Evolutionary conservation across 1,140 invertebrate genomes (phyloP), one percentile per base, ranked within the genome.

Genomic region (Thaumatotibia leucotreta): DNA sequence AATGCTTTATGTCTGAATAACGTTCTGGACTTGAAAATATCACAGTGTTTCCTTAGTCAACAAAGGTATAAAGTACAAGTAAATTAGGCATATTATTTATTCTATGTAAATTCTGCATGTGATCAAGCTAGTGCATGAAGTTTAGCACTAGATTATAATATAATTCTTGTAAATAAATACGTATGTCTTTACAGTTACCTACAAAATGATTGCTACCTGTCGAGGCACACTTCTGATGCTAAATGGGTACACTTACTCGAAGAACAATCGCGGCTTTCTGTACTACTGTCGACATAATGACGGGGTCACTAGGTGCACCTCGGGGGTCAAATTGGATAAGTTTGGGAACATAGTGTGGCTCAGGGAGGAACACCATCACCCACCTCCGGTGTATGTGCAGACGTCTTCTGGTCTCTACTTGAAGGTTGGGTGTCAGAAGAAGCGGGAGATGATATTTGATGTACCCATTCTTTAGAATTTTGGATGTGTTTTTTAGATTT

Each of bases 171-270:
- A n/a, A 11, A 9, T 39, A 39, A 9, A 39, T 3, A 11, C 14
- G 2, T 39, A 32, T 39, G 33, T 31, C 0, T 9, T 58, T 27
- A 10, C 52, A 58, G 52, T 5, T 4, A 39, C n/a, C 4, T 58
- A 58, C 23, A 24, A 27, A 20, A 58, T 58, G 52, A 77, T 77
- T 63, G 62, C 49, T 31, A 75, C 62, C 1, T 9, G 17, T 0
- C 45, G 64, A 29, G 75, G 73, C 9, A 45, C 65, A 22, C 31
- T 80, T 11, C 66, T 80, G 0, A 79, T 83, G 76, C 61, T 70
- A 0, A 64, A 79, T 10, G 68, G 63, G 0, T 83, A 77, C n/a
- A 80, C 78, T 0, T 80, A 69, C 50, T 74, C 76, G 0, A 75
- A 72, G 24, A 66, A 77, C 17, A 72, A 58, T 32, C 11, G 49